Evolutionary conservation across 2,888 invertebrate species (phyloP), one percentile per base, ranked within the genome.

Genomic region (Trachelus iudaicus): DNA sequence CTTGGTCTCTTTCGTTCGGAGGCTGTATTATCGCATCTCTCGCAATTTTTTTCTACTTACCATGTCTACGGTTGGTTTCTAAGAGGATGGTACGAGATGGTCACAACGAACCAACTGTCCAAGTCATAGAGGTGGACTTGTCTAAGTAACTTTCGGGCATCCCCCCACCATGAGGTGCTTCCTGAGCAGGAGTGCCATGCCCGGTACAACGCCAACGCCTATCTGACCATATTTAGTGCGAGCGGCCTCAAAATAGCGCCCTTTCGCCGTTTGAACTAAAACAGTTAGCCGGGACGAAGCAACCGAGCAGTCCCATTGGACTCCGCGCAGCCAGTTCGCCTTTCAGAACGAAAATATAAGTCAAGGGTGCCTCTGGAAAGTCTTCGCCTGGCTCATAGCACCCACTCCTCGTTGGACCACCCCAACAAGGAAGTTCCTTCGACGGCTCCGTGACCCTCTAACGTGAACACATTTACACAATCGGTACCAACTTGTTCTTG

Each of bases 201-300:
- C 86, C 87, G 87, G 86, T 86, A 86, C 85, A 88, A 87, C 87
- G 85, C 86, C 88, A 87, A 88, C 88, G 86, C 86, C 88, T 86
- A 90, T 90, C 90, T 89, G 89, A 90, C 91, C 91, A 91, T 91
- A 91, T 91, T 91, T 91, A 91, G 91, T 90, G 87, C 87, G 90
- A 90, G 90, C 88, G 80, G 85, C 84, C 89, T 91, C 88, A 89
- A 91, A 91, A 91, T 91, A 91, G 91, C 89, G 87, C 85, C 84
- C 87, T 86, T 86, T 85, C 85, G 86, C 86, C 80, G 85, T 87
- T 89, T 88, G 87, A 85, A 89, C 89, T 89, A 89, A 89, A 89
- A 89, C 89, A 88, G 89, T 88, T 88, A 85, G 87, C 87, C 82
- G 82, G 86, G 82, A 86, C 79, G 77, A 80, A 79, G 34, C 69